These are phyloP conservation scores for Hydrotaea diabolus DNA, from an alignment of 2,888 invertebrate genomes.

Conservation along the genomic window DNA sequence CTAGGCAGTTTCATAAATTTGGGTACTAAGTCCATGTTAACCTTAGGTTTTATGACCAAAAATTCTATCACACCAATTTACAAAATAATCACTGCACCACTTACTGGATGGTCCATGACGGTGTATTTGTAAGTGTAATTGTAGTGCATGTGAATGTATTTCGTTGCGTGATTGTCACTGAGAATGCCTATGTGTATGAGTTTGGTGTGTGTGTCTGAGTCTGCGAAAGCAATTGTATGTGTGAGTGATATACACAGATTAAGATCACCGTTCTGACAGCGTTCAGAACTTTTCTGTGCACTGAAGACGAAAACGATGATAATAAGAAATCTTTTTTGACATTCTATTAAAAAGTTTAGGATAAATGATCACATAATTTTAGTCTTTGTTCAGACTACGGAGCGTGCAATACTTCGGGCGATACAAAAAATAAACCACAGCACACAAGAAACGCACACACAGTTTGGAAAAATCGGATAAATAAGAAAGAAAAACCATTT, in stretches of 20 bases:
- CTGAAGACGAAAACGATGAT: slow-evolving; percentile 69
- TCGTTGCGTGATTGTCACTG: not conserved
- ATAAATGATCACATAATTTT: slow-evolving; percentile 77
- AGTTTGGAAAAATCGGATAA: slow-evolving; percentile 10
- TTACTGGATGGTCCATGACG: not conserved
- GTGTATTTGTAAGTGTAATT: not conserved
- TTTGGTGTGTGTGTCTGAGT: slow-evolving; percentile 18
- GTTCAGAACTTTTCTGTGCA: slow-evolving; percentile 1
- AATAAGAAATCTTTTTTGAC: slow-evolving; percentile 59
- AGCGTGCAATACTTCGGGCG: slow-evolving; percentile 66
- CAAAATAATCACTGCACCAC: not conserved
- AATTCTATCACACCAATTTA: slow-evolving; percentile 11
- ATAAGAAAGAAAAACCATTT: not conserved
- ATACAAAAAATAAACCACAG: slow-evolving; percentile 38
- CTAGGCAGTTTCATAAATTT: too few species aligned
- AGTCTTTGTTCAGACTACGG: slow-evolving; percentile 79
- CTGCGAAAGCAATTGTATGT: slow-evolving; percentile 20
- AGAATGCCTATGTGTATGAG: slow-evolving; percentile 10
- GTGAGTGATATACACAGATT: slow-evolving; percentile 62
- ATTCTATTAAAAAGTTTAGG: slow-evolving; percentile 73
- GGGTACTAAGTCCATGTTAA: too few species aligned
- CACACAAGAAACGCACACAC: slow-evolving; percentile 15
- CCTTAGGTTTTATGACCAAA: too few species aligned
- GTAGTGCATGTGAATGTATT: not conserved
- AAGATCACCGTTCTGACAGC: slow-evolving; percentile 69